Percentiles rank a stretch among this genome's conserved stretches.
Conservation (phyloP, 2,888 invertebrate species). For the Panopea generosa region DNA sequence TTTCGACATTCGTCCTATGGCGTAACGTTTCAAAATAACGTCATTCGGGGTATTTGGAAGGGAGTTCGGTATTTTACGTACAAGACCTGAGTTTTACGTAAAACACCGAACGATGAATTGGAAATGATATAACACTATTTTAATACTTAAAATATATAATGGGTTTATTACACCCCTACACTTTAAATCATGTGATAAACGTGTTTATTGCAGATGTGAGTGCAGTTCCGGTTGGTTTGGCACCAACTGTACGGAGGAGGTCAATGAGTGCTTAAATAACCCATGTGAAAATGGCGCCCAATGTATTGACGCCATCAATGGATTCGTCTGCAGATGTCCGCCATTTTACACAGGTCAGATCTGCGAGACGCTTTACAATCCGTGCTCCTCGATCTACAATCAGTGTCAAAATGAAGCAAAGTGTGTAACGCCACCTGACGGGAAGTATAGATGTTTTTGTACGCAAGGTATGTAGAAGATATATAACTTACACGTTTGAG, state of each 20-base stretch:
- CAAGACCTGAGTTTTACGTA: too few species aligned
- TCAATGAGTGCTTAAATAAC: slow-evolving; percentile 39
- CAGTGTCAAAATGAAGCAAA: slow-evolving; percentile 49
- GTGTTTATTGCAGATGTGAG: slow-evolving; percentile 37
- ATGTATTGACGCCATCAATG: slow-evolving; percentile 38
- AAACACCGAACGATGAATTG: too few species aligned
- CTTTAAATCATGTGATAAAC: too few species aligned
- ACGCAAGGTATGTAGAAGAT: slow-evolving; percentile 13
- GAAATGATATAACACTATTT: too few species aligned
- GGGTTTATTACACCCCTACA: too few species aligned
- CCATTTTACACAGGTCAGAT: slow-evolving; percentile 50
- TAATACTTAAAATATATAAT: too few species aligned
- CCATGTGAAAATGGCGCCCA: slow-evolving; percentile 37
- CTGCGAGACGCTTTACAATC: slow-evolving; percentile 47
- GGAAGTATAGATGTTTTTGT: slow-evolving; percentile 46
- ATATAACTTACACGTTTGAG: background rate
- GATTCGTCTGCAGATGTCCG: slow-evolving; percentile 41
- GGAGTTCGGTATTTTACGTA: too few species aligned
- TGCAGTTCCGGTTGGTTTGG: slow-evolving; percentile 39
- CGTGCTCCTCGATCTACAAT: slow-evolving; percentile 45
- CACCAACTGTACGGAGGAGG: slow-evolving; percentile 43
- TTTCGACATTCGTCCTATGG: too few species aligned
- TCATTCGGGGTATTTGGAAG: too few species aligned
- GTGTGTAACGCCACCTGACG: slow-evolving; percentile 45
- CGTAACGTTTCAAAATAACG: too few species aligned